phyloP scores from a whole-genome alignment of 2,113 vertebrate genomes.

The Myrmecophaga tridactyla region DNA sequence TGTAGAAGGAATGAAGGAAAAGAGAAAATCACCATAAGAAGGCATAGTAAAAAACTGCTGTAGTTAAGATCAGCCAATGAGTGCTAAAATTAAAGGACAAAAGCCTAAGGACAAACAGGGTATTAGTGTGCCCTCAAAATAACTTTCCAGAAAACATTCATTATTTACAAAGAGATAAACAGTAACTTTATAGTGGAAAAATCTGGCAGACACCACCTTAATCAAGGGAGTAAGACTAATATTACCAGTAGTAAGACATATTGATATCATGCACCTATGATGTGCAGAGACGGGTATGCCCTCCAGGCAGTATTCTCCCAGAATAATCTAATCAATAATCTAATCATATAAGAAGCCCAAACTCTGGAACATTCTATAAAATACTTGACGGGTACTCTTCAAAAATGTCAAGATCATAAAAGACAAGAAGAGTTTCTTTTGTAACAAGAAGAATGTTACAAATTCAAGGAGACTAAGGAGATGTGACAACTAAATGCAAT shows the following conservation, averaged over 20 bases:
- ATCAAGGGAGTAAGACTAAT: neutral
- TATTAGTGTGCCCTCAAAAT: neutral
- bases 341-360: conserved; percentile 15
- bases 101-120: neutral
- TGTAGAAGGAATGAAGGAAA: neutral
- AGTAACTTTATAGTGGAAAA: conserved; percentile 4
- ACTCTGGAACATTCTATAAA: conserved; percentile 1
- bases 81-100: conserved; percentile 27
- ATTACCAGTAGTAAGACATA: neutral
- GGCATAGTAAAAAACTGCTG: neutral
- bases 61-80: conserved; percentile 17
- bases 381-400: neutral
- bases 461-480: neutral
- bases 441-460: neutral
- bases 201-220: neutral
- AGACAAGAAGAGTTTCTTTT: neutral
- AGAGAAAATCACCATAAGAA: neutral
- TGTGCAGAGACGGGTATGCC: neutral
- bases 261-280: neutral
- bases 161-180: conserved; percentile 22
- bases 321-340: neutral
- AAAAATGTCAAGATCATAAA: neutral
- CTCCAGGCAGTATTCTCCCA: neutral
- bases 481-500: neutral
- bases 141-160: conserved; percentile 25